phyloP scores from a whole-genome alignment of 2,797 vertebrate species.

The Meriones psammophilus region DNA sequence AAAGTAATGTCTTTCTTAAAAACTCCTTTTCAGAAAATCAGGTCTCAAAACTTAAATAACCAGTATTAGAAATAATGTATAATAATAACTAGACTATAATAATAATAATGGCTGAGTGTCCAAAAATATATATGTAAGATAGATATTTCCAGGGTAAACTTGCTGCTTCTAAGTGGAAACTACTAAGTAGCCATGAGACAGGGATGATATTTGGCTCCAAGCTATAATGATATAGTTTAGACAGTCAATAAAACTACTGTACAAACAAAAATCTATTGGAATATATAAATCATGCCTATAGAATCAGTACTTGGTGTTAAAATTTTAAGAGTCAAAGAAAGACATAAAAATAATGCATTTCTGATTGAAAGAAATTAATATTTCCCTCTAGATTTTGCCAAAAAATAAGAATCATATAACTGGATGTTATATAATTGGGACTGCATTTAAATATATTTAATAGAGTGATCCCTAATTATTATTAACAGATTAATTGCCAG shows the following conservation, averaged over 20 bases:
- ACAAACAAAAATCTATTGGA: neutral
- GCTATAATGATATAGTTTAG: neutral
- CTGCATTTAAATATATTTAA: neutral
- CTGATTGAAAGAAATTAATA: neutral
- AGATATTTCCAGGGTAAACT: neutral
- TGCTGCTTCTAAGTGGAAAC: neutral
- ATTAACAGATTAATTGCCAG: neutral
- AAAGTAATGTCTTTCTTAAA: conserved; percentile 10
- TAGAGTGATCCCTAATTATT: neutral
- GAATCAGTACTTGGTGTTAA: neutral
- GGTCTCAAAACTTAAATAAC: neutral
- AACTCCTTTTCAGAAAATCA: neutral
- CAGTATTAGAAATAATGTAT: neutral
- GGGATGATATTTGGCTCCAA: neutral
- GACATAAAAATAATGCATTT: neutral
- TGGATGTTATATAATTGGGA: neutral
- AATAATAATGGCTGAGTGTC: neutral
- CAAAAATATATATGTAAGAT: neutral
- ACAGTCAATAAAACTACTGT: neutral
- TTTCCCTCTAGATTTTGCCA: neutral
- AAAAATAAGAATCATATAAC: neutral
- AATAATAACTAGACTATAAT: neutral
- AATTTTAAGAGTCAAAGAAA: neutral
- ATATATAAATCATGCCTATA: neutral
- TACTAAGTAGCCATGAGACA: neutral